Evolutionary conservation across 92 coral and sea anemone species (phyloP), one percentile per base, ranked within the genome.

Genomic region (Porites cylindrica): DNA sequence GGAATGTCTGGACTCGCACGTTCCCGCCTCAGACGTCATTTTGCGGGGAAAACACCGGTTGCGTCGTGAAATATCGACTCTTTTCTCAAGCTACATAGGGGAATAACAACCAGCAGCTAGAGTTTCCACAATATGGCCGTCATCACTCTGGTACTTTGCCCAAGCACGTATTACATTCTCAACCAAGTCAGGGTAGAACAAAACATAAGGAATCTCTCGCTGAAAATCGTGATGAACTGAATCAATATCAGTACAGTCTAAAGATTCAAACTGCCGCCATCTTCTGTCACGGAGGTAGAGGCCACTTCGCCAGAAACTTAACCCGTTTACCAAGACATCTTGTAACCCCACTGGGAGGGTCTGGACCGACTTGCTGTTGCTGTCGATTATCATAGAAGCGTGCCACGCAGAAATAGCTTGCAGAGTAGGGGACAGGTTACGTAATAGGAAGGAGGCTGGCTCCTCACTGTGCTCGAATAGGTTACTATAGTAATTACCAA

Each of bases 181-280:
- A 23, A 91, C 88, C 91, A 91, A 78, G 77, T 91, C 93, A 47
- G 93, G 93, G 72, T 75, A 91, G 85, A 91, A 91, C 62, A 91
- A 67, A 54, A 82, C 83, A 20, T 91, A 91, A 3, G 93, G 91
- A 26, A 91, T 78, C 70, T 91, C 93, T 26, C 93, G 75, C 61
- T 91, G 91, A 71, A 91, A 91, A 72, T 91, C 93, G 69, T 91
- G 87, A 67, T 91, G 93, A 14, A 91, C 93, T 7, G 93, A 91
- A 82, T 91, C 93, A 10, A 91, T 38, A 50, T 91, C 93, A 66
- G 82, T 82, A 61, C 93, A 91, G 72, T 91, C 93, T 52, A 86
- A 72, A 76, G 93, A 83, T 63, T 91, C 93, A 63, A 84, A 91
- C 67, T 91, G 93, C 8, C 93, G 91, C 93, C 93, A 91, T 51